Conservation (phyloP, 2,113 vertebrate species). For the Raja brachyura region DNA sequence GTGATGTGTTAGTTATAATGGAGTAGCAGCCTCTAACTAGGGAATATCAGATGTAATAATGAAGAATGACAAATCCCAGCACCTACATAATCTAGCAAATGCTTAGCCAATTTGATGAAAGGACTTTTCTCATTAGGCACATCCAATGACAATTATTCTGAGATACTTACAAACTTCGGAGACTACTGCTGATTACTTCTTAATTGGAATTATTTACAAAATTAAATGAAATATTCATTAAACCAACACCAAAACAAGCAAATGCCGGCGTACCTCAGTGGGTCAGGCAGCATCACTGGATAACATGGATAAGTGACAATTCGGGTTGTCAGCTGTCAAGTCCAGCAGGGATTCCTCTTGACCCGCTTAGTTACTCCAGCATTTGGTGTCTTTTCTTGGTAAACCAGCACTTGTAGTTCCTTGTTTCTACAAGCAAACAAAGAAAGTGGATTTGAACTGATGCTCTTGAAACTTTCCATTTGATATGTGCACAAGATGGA, state of each 20-base stretch:
- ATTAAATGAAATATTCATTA: conserved; percentile 4
- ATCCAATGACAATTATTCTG: not conserved
- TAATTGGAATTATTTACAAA: not conserved
- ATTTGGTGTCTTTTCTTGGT: too few species aligned
- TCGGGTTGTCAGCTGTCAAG: too few species aligned
- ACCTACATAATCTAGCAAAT: not conserved
- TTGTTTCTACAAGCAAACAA: not conserved
- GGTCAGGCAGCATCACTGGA: too few species aligned
- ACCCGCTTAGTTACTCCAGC: too few species aligned
- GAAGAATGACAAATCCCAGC: conserved; percentile 15
- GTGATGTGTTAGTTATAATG: not conserved
- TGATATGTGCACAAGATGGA: not conserved
- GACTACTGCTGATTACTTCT: not conserved
- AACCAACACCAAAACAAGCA: not conserved
- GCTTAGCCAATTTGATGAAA: not conserved
- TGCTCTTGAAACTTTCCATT: not conserved
- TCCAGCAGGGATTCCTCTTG: too few species aligned
- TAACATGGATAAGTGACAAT: too few species aligned
- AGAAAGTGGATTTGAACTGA: not conserved
- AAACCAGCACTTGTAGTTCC: too few species aligned
- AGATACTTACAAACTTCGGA: not conserved
- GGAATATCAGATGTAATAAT: not conserved
- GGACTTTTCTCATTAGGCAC: not conserved
- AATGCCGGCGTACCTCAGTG: too few species aligned
- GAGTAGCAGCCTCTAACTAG: not conserved